Percentiles rank a stretch among this genome's conserved stretches.
These are phyloP conservation scores for Drosophila testacea DNA, from an alignment of 2,888 invertebrate genomes.

Conservation along the genomic window DNA sequence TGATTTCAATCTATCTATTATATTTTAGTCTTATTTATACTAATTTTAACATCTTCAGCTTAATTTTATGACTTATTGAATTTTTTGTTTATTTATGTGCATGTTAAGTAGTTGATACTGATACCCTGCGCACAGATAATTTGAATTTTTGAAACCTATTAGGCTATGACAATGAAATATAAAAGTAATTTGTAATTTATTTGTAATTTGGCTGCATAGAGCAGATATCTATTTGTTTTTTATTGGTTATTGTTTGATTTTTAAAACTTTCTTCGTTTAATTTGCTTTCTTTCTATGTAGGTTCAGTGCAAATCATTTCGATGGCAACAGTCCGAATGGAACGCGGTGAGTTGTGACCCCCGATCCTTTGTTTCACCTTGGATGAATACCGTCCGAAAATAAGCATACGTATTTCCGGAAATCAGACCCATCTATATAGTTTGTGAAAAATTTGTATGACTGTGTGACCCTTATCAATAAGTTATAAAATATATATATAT, in stretches of 20 bases:
- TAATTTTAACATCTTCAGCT: not conserved
- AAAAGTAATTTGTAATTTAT: not conserved
- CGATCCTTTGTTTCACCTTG: slow-evolving; percentile 13
- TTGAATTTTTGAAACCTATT: not conserved
- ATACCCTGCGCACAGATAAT: not conserved
- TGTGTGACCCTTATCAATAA: not conserved
- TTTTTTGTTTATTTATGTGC: not conserved
- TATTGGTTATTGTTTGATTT: slow-evolving; percentile 42
- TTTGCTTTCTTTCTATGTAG: slow-evolving; percentile 83
- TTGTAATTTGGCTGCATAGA: slow-evolving; percentile 1
- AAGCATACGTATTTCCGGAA: too few species aligned
- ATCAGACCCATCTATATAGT: not conserved
- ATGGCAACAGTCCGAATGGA: slow-evolving; percentile 81
- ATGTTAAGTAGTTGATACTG: slow-evolving; percentile 9
- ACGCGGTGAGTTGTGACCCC: slow-evolving; percentile 82
- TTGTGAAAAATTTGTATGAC: slow-evolving; percentile 3
- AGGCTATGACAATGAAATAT: not conserved
- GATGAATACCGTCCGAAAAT: not conserved
- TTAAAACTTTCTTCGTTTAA: slow-evolving; percentile 64
- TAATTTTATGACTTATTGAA: not conserved
- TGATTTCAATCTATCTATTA: not conserved
- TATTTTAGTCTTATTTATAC: not conserved
- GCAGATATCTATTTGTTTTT: slow-evolving; percentile 3
- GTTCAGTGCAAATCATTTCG: slow-evolving; percentile 85
- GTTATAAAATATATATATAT: not conserved